Evolutionary conservation across 2,888 invertebrate genomes (phyloP).

Genomic region (Danaus chrysippus): DNA sequence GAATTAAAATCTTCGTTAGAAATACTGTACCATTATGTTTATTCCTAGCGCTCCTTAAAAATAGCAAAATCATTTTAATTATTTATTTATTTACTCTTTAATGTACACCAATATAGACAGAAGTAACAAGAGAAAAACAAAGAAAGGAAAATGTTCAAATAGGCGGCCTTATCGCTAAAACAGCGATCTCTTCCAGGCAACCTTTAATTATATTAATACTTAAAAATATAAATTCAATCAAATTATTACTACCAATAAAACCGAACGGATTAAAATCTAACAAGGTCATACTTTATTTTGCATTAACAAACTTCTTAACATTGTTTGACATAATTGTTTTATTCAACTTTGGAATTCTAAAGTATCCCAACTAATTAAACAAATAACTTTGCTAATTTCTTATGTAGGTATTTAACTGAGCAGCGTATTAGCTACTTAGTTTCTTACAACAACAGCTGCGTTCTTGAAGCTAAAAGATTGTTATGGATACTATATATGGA

Average conservation of each 20-base stretch:
- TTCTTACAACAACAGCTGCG: constrained; percentile 21
- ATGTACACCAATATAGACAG: too few relatives aligned
- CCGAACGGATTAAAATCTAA: constrained; percentile 1
- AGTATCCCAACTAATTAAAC: constrained; percentile 18
- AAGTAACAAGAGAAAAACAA: too few relatives aligned
- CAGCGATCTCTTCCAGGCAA: too few relatives aligned
- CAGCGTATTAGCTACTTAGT: constrained; percentile 5
- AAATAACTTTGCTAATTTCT: constrained; percentile 16
- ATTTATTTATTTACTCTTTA: too few relatives aligned
- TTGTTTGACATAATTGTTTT: constrained; percentile 12
- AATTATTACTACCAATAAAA: not conserved
- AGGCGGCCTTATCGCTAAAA: too few relatives aligned
- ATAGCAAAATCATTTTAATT: too few relatives aligned
- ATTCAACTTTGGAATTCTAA: constrained; percentile 12
- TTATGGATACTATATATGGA: too few relatives aligned
- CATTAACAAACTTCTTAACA: constrained; percentile 10
- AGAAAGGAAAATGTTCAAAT: too few relatives aligned
- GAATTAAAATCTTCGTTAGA: too few relatives aligned
- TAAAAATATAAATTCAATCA: not conserved
- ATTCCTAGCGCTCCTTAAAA: too few relatives aligned
- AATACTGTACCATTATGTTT: too few relatives aligned
- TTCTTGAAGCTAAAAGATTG: constrained; percentile 1
- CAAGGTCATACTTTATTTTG: constrained; percentile 3
- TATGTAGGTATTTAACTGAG: constrained; percentile 15
- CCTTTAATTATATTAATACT: too few relatives aligned